These are phyloP conservation scores for Ataeniobius toweri DNA, from an alignment of 2,797 vertebrate species.

Conservation along the genomic window DNA sequence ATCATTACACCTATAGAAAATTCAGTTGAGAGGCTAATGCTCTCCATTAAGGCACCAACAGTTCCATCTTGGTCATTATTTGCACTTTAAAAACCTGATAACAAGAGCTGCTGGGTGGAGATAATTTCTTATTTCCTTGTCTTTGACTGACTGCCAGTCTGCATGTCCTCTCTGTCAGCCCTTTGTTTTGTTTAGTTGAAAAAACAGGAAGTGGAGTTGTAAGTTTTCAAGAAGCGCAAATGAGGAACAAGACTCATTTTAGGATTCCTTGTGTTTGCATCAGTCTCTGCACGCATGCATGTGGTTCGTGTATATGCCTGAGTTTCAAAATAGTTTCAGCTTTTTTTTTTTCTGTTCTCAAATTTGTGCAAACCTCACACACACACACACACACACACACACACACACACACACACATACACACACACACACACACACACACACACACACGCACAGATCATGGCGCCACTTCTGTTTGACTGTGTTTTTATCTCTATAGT, in stretches of 20 bases:
- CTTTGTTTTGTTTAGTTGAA: conserved; percentile 21
- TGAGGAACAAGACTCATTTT: conserved; percentile 17
- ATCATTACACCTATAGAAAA: background rate
- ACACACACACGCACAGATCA: background rate
- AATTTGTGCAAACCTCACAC: conserved; percentile 12
- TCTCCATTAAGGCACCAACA: background rate
- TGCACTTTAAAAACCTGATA: background rate
- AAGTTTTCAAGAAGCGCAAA: conserved; percentile 22
- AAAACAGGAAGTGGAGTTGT: conserved; percentile 60
- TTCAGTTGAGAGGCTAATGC: background rate
- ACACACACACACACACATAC: too few relatives aligned
- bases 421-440: background rate
- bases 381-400: background rate
- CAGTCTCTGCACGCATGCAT: background rate
- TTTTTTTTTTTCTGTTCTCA: conserved; percentile 4
- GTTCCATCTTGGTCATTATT: background rate
- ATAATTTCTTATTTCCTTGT: conserved; percentile 7
- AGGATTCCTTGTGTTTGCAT: background rate
- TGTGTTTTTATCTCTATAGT: conserved; percentile 26
- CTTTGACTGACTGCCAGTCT: conserved; percentile 1
- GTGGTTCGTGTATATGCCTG: background rate
- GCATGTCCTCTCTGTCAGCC: conserved; percentile 14
- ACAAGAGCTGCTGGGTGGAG: conserved; percentile 17
- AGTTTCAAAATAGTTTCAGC: conserved; percentile 11
- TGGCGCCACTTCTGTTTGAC: background rate